Evolutionary conservation across 2,113 vertebrate species (phyloP).

Genomic region (Taurulus bubalis): DNA sequence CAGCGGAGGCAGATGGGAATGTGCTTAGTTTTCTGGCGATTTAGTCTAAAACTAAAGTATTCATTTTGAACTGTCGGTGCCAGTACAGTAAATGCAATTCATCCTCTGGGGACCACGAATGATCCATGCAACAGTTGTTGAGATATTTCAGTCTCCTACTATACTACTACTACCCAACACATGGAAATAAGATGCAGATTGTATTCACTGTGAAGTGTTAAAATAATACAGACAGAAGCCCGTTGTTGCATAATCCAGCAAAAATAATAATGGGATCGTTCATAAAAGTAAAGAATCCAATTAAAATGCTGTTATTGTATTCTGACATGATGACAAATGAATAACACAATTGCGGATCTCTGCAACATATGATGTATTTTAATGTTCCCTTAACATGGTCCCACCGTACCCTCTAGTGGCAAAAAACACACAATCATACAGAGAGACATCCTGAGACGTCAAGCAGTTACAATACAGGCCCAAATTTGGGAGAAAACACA

Average conservation of each 20-base stretch:
- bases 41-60: too few species aligned
- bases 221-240: not conserved
- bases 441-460: not conserved
- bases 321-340: not conserved
- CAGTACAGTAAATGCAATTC: too few species aligned
- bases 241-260: not conserved
- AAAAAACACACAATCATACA: not conserved
- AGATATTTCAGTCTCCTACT: too few species aligned
- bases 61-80: too few species aligned
- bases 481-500: not conserved
- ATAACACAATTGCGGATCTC: not conserved
- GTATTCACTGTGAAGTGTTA: not conserved
- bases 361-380: not conserved
- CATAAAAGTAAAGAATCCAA: not conserved
- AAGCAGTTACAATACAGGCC: not conserved
- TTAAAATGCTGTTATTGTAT: not conserved
- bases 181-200: not conserved
- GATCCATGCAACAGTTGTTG: too few species aligned
- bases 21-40: too few species aligned
- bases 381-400: not conserved
- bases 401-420: conserved; percentile 6
- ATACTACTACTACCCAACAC: not conserved
- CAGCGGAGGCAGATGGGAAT: too few species aligned
- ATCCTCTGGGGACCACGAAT: too few species aligned
- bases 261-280: not conserved